Evolutionary conservation across 2,797 vertebrate species (phyloP), one percentile per base, ranked within the genome.

Genomic region (Typhlichthys eigenmanni): DNA sequence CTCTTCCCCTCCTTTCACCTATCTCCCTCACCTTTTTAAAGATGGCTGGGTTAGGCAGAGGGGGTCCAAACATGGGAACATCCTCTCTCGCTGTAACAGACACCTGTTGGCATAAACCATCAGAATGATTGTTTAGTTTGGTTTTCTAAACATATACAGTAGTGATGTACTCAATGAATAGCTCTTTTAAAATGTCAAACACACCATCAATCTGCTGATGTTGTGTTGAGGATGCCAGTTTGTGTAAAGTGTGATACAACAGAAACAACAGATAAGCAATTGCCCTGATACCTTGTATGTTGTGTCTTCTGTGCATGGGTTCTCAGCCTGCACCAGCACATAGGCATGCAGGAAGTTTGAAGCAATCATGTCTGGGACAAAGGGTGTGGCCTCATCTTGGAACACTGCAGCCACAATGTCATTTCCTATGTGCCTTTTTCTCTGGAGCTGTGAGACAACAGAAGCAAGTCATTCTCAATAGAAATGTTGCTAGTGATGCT

Each of bases 281-380:
- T 16, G 13, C 14, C 38, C 55, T 9, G 19, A 32, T 92, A 98
- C 97, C 96, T 95, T 98, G 88, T 99, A 99, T 0, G 89, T 86
- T 0, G 93, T 82, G 47, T 85, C 72, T 0, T 97, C 95, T 0
- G 91, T 91, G 46, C 92, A 92, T 0, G 90, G 85, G 78, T 92
- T 93, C 58, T 98, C 96, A 0, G 80, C 95, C 88, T 98, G 98
- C 74, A 98, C 95, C 1, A 98, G 92, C 0, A 98, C 91, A 24
- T 98, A 99, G n/a, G 97, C 94, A 0, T 98, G 96, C 62, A 99
- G 88, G 86, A 99, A 99, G 86, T 99, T 99, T 67, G 97, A 99
- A 62, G 98, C 97, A 0, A 99, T 98, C 94, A 97, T 98, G 87
- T 99, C 97, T 0, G 97, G 96, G 55, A 99, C 97, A 54, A 99